Conservation (phyloP, 2,888 invertebrate species). For the Eulithis testata region DNA sequence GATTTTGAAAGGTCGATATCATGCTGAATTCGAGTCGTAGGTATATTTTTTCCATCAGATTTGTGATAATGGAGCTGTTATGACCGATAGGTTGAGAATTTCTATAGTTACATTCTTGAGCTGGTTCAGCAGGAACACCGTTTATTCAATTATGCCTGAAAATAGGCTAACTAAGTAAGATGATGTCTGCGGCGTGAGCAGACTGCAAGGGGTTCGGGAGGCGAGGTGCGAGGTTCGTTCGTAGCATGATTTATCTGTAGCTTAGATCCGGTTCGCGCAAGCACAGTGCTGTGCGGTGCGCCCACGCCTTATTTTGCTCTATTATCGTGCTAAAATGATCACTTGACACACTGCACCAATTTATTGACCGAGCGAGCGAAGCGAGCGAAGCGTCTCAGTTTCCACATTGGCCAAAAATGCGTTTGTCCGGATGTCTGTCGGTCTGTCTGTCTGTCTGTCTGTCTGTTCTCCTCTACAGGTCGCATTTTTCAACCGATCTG, state of each 20-base stretch:
- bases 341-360: conserved; percentile 59
- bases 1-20: conserved; percentile 31
- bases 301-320: conserved; percentile 76
- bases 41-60: conserved; percentile 20
- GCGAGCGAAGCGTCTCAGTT: too few species aligned
- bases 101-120: conserved; percentile 28
- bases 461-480: too few species aligned
- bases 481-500: too few species aligned
- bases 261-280: conserved; percentile 78
- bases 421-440: too few species aligned
- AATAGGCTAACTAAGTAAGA: conserved; percentile 43
- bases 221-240: conserved; percentile 54
- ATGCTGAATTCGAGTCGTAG: conserved; percentile 24
- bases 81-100: conserved; percentile 28
- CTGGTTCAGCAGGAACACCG: conserved; percentile 40
- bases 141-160: conserved; percentile 41
- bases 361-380: too few species aligned
- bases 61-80: conserved; percentile 19
- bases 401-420: too few species aligned
- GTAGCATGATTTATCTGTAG: conserved; percentile 72
- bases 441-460: too few species aligned
- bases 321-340: conserved; percentile 77
- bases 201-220: conserved; percentile 38
- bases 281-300: conserved; percentile 54
- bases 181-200: conserved; percentile 42